Conservation (phyloP, 2,888 invertebrate genomes). For the Phortica magna region DNA sequence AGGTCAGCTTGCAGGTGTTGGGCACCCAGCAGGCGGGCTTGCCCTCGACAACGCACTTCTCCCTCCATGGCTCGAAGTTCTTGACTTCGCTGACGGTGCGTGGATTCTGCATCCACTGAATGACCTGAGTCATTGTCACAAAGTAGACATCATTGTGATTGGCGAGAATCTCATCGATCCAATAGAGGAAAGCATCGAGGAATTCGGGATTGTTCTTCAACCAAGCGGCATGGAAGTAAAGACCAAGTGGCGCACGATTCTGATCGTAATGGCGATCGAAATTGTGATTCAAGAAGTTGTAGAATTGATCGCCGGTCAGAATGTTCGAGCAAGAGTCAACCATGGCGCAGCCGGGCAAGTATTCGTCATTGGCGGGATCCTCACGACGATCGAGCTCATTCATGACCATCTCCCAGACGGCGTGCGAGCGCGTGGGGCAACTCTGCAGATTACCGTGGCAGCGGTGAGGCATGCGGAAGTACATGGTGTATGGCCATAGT, state of each 20-base stretch:
- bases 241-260: constrained; percentile 91
- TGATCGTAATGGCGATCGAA: constrained; percentile 95
- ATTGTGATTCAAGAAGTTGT: constrained; percentile 95
- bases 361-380: constrained; percentile 93
- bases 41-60: constrained; percentile 94
- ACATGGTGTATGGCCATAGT: constrained; percentile 99
- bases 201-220: constrained; percentile 94
- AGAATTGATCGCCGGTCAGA: constrained; percentile 94
- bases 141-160: constrained; percentile 95
- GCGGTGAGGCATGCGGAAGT: constrained; percentile 96
- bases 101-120: constrained; percentile 97
- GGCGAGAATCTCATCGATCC: constrained; percentile 92
- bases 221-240: constrained; percentile 97
- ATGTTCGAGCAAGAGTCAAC: constrained; percentile 97
- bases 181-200: constrained; percentile 93
- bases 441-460: constrained; percentile 95
- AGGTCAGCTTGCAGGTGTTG: constrained; percentile 93
- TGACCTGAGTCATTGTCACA: constrained; percentile 97
- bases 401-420: constrained; percentile 98
- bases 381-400: constrained; percentile 95
- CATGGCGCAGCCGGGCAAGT: constrained; percentile 94
- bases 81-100: constrained; percentile 90
- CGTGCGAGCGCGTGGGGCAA: constrained; percentile 94
- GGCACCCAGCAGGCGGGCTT: constrained; percentile 91
- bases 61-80: constrained; percentile 96